Base-by-base conservation (phyloP, 2,113 vertebrate species). In the Trinectes maculatus region DNA sequence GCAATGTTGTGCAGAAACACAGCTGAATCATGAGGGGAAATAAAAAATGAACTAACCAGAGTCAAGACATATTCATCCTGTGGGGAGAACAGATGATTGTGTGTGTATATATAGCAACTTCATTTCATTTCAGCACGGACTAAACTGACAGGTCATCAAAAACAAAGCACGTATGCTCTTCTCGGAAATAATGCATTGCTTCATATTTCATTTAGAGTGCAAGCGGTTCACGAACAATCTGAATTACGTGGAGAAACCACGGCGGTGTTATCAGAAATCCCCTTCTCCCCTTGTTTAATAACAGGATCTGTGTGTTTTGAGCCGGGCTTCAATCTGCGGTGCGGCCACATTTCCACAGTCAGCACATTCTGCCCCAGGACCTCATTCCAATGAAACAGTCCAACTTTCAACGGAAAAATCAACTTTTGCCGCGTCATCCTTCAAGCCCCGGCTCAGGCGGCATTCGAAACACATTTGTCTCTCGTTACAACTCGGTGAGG, bases 331-430 rank as follows among this genome's bases (percentile, higher is more conserved):
- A 72, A 28, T 82, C 73, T 79, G 87, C 53, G 85, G 84, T 76
- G 66, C 11, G 46, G 51, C 73, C 83, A 69, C 80, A 74, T 82
- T 70, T 8, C 56, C 40, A 22, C 34, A 65, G 48, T 88, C 82
- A 83, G 80, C 86, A 77, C 71, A 85, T 87, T 84, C 71, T 64
- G 69, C 25, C n/a, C 55, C 29, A 8, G 48, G 56, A 43, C 65
- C 61, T 79, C 56, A 48, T 71, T 74, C 59, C 42, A 64, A 34
- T 44, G 10, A 46, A 72, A 71, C n/a, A n/a, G n/a, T n/a, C n/a
- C n/a, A n/a, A n/a, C n/a, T 71, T 82, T 63, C 34, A 64, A 39
- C 22, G 54, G 73, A 72, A 69, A 52, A 71, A 26, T 48, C 3
- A 61, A 78, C 43, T 69, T 67, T 33, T 61, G 34, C 49, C 63